These are phyloP conservation scores for Diploscapter pachys DNA, from an alignment of 1,140 invertebrate genomes.

Conservation along the genomic window DNA sequence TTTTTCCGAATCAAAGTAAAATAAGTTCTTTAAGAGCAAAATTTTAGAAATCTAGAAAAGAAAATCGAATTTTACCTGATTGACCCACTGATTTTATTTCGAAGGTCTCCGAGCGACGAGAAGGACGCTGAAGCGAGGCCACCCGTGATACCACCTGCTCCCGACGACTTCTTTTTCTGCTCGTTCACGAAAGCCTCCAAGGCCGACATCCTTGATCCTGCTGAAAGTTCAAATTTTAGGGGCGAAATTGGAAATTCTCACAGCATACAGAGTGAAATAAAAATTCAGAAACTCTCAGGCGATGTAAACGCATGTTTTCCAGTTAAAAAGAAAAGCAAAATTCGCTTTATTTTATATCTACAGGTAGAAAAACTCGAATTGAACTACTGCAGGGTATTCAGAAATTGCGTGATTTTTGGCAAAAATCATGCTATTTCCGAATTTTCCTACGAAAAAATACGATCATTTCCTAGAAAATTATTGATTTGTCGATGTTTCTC, in stretches of 20 bases:
- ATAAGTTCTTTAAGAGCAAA: background rate
- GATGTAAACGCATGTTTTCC: background rate
- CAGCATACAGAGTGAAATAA: background rate
- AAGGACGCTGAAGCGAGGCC: slow-evolving; percentile 32
- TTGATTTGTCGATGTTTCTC: slow-evolving; percentile 4
- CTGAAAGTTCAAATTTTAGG: background rate
- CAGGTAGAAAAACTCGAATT: too few relatives aligned
- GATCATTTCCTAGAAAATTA: background rate
- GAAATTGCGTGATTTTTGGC: background rate
- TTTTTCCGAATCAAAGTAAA: slow-evolving; percentile 13
- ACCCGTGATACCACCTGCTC: slow-evolving; percentile 27
- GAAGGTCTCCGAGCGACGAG: slow-evolving; percentile 20
- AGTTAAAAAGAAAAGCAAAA: background rate
- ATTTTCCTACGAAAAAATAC: slow-evolving; percentile 1
- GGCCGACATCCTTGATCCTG: slow-evolving; percentile 44
- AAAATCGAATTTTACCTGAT: slow-evolving; percentile 16
- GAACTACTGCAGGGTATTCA: too few relatives aligned
- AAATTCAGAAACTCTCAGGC: background rate
- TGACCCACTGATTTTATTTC: slow-evolving; percentile 19
- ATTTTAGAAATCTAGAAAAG: background rate
- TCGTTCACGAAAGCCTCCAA: slow-evolving; percentile 58
- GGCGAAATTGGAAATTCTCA: background rate
- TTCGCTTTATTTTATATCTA: background rate
- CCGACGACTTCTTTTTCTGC: slow-evolving; percentile 43
- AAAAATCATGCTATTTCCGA: background rate